Conservation (phyloP, 2,113 vertebrate genomes). For the Malurus cyaneus region DNA sequence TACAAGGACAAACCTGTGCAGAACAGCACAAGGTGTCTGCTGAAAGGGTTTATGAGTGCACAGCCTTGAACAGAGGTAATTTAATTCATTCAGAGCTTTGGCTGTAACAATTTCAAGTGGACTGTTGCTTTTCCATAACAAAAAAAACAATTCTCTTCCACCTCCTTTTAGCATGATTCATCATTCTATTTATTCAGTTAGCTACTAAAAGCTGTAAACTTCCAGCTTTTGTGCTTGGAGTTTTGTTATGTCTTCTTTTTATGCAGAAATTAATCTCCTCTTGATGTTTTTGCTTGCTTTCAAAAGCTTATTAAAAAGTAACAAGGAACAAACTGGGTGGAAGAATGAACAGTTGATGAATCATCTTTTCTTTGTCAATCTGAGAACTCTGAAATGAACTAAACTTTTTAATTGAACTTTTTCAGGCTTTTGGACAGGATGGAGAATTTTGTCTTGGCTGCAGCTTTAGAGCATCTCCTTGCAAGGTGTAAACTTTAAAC, state of each 20-base stretch:
- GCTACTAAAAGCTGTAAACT: not conserved
- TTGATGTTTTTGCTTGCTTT: constrained; percentile 4
- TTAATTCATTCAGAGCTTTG: not conserved
- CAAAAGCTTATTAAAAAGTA: constrained; percentile 24
- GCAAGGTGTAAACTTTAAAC: not conserved
- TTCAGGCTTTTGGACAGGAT: not conserved
- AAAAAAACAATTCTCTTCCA: not conserved
- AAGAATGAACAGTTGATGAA: not conserved
- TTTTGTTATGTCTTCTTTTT: not conserved
- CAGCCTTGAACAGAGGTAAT: not conserved
- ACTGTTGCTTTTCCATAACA: not conserved
- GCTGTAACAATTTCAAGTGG: not conserved
- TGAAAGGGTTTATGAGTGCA: not conserved
- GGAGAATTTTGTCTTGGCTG: not conserved
- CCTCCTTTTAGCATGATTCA: not conserved
- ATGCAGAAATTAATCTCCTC: not conserved
- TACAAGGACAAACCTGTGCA: not conserved
- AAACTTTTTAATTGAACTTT: not conserved
- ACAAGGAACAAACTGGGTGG: not conserved
- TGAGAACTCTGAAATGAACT: not conserved
- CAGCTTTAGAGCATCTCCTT: not conserved
- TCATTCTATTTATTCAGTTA: not conserved
- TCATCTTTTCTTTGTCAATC: not conserved
- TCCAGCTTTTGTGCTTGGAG: not conserved
- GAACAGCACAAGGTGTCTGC: not conserved